Base-by-base conservation (phyloP, 2,113 vertebrate genomes). In the Semnornis frantzii region DNA sequence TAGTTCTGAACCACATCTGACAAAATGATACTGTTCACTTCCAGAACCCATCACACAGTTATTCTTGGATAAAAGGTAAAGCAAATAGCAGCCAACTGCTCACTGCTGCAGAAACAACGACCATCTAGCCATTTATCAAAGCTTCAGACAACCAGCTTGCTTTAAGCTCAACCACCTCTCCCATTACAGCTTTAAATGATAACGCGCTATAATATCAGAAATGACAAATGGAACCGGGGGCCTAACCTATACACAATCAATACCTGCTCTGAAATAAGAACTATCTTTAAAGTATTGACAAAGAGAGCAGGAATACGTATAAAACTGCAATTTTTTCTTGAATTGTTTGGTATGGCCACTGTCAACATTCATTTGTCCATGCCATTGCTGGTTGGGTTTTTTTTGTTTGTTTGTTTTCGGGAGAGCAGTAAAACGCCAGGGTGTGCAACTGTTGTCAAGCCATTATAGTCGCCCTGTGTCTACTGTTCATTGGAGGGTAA, bases 1-100 rank as follows among this genome's bases (percentile, higher is more conserved):
- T 98, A 71, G 98, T 98, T 96, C 92, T 77, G 97, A 94, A 97
- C 92, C 97, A 97, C 97, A 97, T 98, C 98, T 98, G 98, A 98
- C 98, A 98, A 97, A 98, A 98, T 88, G 98, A 97, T 97, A 93
- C 98, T 96, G 97, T 98, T 98, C 96, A 94, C 98, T 98, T 98
- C 98, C 98, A 98, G 98, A 98, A 98, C 97, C 97, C 98, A 97
- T 98, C 98, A 97, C 97, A 97, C 97, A 98, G 99, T 99, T 99
- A 98, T 99, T 99, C 98, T 99, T 99, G 99, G 99, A 99, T 98
- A 98, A 97, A 97, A 98, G 98, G 98, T 98, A 99, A 99, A 98
- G 98, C 98, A 98, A 99, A 99, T 97, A 98, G 98, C 98, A 98
- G 98, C 98, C 98, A 98, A 98, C 98, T 98, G 98, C 98, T 98